Base-by-base conservation (phyloP, 2,888 invertebrate genomes). In the Lasius platythorax region DNA sequence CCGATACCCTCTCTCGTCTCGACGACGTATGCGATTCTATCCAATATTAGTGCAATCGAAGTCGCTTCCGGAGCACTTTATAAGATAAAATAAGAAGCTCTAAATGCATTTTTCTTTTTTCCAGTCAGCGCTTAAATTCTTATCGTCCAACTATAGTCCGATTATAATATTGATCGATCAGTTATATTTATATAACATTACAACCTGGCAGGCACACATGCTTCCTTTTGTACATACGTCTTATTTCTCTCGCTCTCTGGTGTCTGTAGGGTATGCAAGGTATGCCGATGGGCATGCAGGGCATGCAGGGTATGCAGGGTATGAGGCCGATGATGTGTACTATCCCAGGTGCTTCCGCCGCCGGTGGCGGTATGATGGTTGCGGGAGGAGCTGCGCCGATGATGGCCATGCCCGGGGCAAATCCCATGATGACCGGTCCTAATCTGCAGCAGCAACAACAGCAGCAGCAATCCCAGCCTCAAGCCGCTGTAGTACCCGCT, bases 311-410 rank as follows among this genome's bases (percentile, higher is more conserved):
- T 83, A 91, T 92, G 89, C 92, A 91, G 88, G 93, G 93, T 85
- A 93, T 94, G 93, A 93, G 94, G 91, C 95, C 94, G 79, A 93
- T 94, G 94, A 94, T 94, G 93, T 90, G 90, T 85, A 86, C 92
- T 84, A 93, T 93, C 89, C 91, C 94, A 78, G 93, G 92, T 86
- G 92, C 92, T 84, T 87, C 92, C 75, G 87, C 89, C 61, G 90
- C 91, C 72, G 88, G 91, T 66, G 91, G 92, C 66, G 92, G 92
- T 63, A 94, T 94, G 92, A 93, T 93, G 89, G 92, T 92, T 43
- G 84, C 92, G 67, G 91, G 91, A 81, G 91, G 89, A 85, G 90
- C 91, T 83, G 91, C 93, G 68, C 92, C 92, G 46, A 92, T 92
- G 70, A 93, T 94, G 91, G 93, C 93, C 90, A 93, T 93, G 91